Conservation (phyloP, 2,797 vertebrate genomes). For the Myotis pilosus region DNA sequence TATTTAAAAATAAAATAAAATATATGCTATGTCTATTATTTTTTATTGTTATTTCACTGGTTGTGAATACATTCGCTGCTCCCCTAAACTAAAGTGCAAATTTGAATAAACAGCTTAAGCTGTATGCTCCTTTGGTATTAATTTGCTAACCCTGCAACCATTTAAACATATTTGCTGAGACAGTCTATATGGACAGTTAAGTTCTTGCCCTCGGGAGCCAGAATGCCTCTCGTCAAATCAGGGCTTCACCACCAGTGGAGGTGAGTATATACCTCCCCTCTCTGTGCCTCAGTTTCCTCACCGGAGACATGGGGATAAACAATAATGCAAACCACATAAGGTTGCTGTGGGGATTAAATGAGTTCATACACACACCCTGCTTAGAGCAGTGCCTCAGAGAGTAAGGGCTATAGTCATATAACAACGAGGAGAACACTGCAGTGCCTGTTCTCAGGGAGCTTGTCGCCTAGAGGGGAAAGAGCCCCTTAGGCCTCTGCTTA, state of each 20-base stretch:
- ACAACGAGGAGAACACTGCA: neutral
- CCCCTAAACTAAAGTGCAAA: neutral
- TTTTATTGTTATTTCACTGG: neutral
- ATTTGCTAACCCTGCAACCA: neutral
- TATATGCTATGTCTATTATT: neutral
- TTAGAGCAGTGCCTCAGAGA: neutral
- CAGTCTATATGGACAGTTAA: neutral
- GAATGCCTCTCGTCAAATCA: neutral
- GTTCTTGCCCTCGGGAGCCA: neutral
- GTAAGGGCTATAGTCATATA: rapidly evolving
- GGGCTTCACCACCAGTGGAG: neutral
- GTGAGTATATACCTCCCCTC: neutral
- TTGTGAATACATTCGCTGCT: neutral
- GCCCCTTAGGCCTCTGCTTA: neutral
- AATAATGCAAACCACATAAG: neutral
- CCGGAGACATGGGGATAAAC: neutral
- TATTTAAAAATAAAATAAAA: neutral
- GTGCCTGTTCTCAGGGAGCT: neutral
- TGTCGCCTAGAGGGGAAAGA: neutral
- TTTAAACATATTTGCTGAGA: neutral
- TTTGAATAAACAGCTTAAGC: neutral
- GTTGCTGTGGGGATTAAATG: neutral
- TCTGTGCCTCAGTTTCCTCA: neutral
- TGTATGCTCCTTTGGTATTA: neutral
- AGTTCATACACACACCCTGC: neutral